These are phyloP conservation scores for Antechinus stuartii DNA, from an alignment of 2,113 vertebrate species.

Conservation along the genomic window DNA sequence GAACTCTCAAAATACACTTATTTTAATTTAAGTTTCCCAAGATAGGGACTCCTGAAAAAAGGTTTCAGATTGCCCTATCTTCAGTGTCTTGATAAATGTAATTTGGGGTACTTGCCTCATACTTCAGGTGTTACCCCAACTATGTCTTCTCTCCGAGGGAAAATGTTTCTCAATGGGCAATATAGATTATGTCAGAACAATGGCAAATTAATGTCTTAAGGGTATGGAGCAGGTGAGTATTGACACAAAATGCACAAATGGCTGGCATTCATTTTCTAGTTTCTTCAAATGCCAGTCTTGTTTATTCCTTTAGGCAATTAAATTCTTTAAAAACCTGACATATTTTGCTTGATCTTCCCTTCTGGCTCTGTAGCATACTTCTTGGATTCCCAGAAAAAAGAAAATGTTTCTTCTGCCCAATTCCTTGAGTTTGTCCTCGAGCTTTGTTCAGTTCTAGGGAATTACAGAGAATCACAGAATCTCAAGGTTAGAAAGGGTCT, in stretches of 20 bases:
- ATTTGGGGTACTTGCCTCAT: background rate
- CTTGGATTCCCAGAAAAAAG: background rate
- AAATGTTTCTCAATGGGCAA: background rate
- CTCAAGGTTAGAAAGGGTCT: background rate
- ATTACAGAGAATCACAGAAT: background rate
- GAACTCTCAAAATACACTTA: background rate
- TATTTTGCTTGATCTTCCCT: constrained; percentile 7
- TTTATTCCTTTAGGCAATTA: constrained; percentile 1
- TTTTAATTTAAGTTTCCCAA: background rate
- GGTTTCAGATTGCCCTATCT: background rate
- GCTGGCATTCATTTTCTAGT: constrained; percentile 2
- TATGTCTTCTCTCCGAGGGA: background rate
- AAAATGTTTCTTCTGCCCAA: background rate
- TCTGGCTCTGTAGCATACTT: background rate
- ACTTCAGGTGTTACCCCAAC: background rate
- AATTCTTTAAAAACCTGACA: background rate
- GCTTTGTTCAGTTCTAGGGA: background rate
- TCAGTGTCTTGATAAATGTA: background rate
- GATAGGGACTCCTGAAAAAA: background rate
- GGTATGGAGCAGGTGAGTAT: background rate
- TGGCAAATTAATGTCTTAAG: background rate
- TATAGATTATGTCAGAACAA: background rate
- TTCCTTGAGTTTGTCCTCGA: background rate
- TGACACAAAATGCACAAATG: background rate
- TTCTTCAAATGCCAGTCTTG: background rate